Base-by-base conservation (phyloP, 2,888 invertebrate genomes). In the Cephus sareptanus region DNA sequence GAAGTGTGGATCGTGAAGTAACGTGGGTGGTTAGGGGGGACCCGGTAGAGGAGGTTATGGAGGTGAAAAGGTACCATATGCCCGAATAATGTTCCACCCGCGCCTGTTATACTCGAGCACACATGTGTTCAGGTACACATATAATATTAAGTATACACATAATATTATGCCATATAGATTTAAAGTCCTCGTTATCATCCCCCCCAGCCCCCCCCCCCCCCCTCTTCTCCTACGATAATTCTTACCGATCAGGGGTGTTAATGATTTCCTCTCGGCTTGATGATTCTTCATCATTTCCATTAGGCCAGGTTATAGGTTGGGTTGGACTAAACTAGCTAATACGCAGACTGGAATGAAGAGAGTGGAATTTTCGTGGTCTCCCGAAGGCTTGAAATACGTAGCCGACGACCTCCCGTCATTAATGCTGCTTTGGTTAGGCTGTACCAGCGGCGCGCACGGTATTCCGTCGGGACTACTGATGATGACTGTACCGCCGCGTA, bases 401-500 rank as follows among this genome's bases (percentile, higher is more conserved):
- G 56, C 56, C 56, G 56, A 23, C 56, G 23, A 56, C 56, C 23
- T 56, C 23, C 23, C 56, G 56, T 56, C 56, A 56, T 56, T 56
- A 56, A 56, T 56, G 56, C 23, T 56, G 23, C 56, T 56, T 56
- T 56, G 56, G 23, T 56, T 87, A 85, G 88, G 84, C 85, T 87
- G 88, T 85, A 85, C 82, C 85, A 79, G 80, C 71, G 81, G 77
- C 56, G 56, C 56, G 23, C 56, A 56, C 56, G 56, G 56, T 56
- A 56, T 56, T 56, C 56, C 56, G 56, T 75, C 76, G 80, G 78
- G 86, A 88, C 89, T 88, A 89, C 90, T 88, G 91, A 91, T 89
- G 91, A 91, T 91, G 91, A 91, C 90, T 91, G 89, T 89, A 88
- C 89, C 83, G 31, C 89, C 83, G 13, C 81, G 79, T 78, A 73